phyloP scores from a whole-genome alignment of 2,113 vertebrate species.

The Osmerus eperlanus region DNA sequence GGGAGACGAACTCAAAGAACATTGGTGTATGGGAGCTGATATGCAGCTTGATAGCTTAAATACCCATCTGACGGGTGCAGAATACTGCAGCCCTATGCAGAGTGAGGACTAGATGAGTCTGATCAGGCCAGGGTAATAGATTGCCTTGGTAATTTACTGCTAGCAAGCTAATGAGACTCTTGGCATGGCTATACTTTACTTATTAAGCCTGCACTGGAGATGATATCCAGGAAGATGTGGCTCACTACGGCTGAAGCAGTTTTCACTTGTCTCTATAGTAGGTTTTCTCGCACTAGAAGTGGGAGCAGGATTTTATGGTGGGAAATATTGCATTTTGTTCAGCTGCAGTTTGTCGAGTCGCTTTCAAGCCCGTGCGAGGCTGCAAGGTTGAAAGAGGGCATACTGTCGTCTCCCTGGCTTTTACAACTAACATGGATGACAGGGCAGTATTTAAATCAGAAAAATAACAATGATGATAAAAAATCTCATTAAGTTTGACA shows the following conservation, averaged over 20 bases:
- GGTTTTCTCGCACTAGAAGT: too few species aligned
- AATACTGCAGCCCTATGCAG: slow-evolving; percentile 22
- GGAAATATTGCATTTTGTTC: too few species aligned
- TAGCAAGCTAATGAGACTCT: slow-evolving; percentile 55
- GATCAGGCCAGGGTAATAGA: slow-evolving; percentile 27
- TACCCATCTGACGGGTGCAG: slow-evolving; percentile 23
- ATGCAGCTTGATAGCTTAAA: slow-evolving; percentile 48
- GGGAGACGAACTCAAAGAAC: slow-evolving; percentile 40
- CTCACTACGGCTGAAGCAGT: slow-evolving; percentile 14
- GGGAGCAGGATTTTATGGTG: too few species aligned
- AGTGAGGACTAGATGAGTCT: slow-evolving; percentile 21
- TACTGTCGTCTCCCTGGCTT: background rate
- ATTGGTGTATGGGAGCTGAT: slow-evolving; percentile 40
- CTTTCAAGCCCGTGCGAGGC: too few species aligned
- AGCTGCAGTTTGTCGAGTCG: too few species aligned
- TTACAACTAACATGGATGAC: slow-evolving; percentile 48
- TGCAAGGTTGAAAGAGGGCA: background rate
- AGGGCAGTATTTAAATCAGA: slow-evolving; percentile 15
- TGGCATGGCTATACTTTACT: slow-evolving; percentile 32
- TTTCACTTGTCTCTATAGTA: background rate
- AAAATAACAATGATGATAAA: slow-evolving; percentile 16
- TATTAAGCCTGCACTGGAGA: slow-evolving; percentile 37
- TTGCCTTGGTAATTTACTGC: slow-evolving; percentile 43
- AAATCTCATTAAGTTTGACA: slow-evolving; percentile 40
- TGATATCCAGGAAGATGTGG: slow-evolving; percentile 31